phyloP scores from a whole-genome alignment of 2,888 invertebrate genomes.

The Pterobdella sp. region DNA sequence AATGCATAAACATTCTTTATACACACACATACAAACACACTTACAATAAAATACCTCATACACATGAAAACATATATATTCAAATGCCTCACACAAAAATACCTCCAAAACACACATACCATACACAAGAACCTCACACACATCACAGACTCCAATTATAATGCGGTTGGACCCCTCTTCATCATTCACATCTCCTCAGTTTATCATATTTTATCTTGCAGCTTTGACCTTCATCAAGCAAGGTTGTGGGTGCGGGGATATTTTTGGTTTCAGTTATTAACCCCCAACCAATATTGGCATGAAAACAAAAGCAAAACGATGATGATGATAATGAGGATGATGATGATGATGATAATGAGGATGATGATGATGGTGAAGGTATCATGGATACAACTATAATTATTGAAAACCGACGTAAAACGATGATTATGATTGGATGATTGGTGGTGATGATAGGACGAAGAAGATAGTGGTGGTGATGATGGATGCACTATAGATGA shows the following conservation, averaged over 20 bases:
- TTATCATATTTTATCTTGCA: neutral
- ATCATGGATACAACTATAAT: no score
- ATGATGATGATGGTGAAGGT: neutral
- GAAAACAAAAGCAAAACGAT: no score
- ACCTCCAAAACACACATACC: no score
- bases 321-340: no score
- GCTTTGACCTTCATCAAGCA: conserved; percentile 10
- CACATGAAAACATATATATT: neutral
- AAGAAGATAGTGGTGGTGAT: neutral
- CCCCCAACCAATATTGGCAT: no score
- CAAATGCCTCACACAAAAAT: neutral
- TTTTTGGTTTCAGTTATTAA: no score
- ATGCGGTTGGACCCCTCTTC: neutral
- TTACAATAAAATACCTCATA: neutral
- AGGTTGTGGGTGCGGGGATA: no score
- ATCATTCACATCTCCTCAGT: neutral
- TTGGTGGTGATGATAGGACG: no score
- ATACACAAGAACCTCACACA: neutral
- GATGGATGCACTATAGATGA: neutral
- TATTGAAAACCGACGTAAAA: no score
- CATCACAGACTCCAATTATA: neutral
- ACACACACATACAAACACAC: neutral
- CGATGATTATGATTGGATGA: no score
- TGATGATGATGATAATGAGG: neutral
- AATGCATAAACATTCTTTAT: no score